Evolutionary conservation across 2,888 invertebrate species (phyloP), one percentile per base, ranked within the genome.

Genomic region (Limnephilus marmoratus): DNA sequence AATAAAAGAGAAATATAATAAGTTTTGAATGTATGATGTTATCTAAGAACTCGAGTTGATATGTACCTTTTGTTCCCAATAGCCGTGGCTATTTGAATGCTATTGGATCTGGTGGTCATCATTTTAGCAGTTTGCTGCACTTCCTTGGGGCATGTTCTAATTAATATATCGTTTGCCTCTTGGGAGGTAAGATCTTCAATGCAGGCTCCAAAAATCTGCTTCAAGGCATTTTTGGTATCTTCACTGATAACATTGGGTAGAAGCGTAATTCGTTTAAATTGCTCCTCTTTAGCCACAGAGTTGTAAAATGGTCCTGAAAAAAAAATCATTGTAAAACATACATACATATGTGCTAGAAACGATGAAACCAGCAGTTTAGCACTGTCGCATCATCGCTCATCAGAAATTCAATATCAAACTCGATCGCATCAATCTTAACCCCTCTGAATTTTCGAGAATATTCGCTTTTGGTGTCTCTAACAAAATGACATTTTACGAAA

Each of bases 101-200:
- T 92, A 45, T 90, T 92, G 12, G 93, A 91, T 85, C 96, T 95
- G 7, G 96, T 95, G 7, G 96, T 95, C 85, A 95, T 94, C 94
- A 96, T 95, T 94, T 95, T 96, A 87, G 95, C 94, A 83, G 95
- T 95, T 94, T 94, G 95, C 94, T 95, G 96, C 91, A 94, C 95
- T 94, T 97, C 97, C 95, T 96, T 96, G 15, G 97, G 97, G 94
- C 98, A 97, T 41, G 98, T 97, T 94, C 97, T 97, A 7, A 98
- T 97, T 93, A 98, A 96, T 94, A 98, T 97, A 94, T 98, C 98
- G 95, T 98, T 98, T 0, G 98, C 98, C 95, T 98, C 98, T 94
- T 97, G 97, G 49, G 97, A 95, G 93, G 96, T 97, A 89, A 99
- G 96, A 95, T 98, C 98, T 94, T 97, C 97, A 94, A 98, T 95